A percentile compares a stretch with the other conserved stretches of the same genome.
Evolutionary conservation across 1,140 invertebrate genomes (phyloP).

Genomic region (Antheraea pernyi): DNA sequence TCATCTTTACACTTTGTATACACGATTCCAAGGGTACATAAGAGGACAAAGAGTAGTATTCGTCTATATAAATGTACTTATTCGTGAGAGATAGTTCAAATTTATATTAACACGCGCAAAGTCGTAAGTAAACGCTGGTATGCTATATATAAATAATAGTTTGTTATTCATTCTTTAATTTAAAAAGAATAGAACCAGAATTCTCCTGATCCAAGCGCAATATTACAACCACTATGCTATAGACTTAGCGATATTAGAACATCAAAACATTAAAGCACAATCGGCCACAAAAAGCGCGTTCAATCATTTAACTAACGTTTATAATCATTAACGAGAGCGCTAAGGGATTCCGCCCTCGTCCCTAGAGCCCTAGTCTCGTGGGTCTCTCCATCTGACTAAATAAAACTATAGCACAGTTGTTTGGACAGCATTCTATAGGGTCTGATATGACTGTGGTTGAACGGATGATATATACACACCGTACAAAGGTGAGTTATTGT

Average conservation of each 20-base stretch:
- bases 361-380: slow-evolving; percentile 5
- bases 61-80: too few species aligned
- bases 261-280: background rate
- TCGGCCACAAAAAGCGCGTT: slow-evolving; percentile 13
- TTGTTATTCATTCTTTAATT: too few species aligned
- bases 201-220: too few species aligned
- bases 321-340: slow-evolving; percentile 30
- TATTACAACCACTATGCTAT: background rate
- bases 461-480: background rate
- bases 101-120: too few species aligned
- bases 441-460: background rate
- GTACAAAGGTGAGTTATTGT: too few species aligned
- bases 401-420: slow-evolving; percentile 23
- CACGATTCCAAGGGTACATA: too few species aligned
- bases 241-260: background rate
- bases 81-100: too few species aligned
- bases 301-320: slow-evolving; percentile 40
- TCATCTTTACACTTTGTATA: too few species aligned
- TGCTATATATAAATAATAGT: too few species aligned
- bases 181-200: too few species aligned
- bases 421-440: slow-evolving; percentile 31
- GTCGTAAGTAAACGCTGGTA: too few species aligned
- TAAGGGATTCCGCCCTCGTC: slow-evolving; percentile 9
- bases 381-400: slow-evolving; percentile 6
- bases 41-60: too few species aligned